Evolutionary conservation across 2,797 vertebrate genomes (phyloP).

Genomic region (Oophaga sylvatica): DNA sequence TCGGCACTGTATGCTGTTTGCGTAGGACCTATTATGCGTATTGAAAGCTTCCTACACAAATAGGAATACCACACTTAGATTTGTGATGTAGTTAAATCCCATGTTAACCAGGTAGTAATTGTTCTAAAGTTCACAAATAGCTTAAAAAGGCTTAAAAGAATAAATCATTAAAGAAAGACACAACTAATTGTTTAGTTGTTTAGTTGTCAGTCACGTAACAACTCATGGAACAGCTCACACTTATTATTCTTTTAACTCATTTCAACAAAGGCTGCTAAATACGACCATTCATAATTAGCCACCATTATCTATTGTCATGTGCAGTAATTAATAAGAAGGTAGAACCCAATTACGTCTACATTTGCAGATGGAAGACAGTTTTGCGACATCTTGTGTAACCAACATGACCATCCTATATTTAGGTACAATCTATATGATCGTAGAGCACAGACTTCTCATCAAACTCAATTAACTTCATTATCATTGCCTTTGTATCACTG

Average conservation of each 20-base stretch:
- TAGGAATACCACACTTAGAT: not conserved
- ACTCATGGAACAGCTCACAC: not conserved
- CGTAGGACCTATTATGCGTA: too few relatives aligned
- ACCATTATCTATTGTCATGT: conserved; percentile 46
- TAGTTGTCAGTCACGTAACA: not conserved
- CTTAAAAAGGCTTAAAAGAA: conserved; percentile 12
- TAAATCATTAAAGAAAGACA: not conserved
- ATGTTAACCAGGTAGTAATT: not conserved
- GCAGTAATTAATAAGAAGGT: conserved; percentile 28
- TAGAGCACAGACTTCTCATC: not conserved
- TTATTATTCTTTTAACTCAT: conserved; percentile 32
- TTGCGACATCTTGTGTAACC: not conserved
- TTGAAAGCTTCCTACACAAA: too few relatives aligned
- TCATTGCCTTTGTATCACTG: not conserved
- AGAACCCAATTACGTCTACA: not conserved
- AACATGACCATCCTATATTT: conserved; percentile 12
- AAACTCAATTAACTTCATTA: not conserved
- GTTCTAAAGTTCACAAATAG: conserved; percentile 20
- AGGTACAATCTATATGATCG: conserved; percentile 4
- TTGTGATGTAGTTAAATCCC: not conserved
- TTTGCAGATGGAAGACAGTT: conserved; percentile 11
- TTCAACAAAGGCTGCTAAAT: conserved; percentile 28
- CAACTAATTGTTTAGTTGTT: conserved; percentile 11
- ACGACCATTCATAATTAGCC: conserved; percentile 29
- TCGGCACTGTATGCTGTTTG: too few relatives aligned